Conservation (phyloP, 2,113 vertebrate genomes). For the Sapayoa aenigma region DNA sequence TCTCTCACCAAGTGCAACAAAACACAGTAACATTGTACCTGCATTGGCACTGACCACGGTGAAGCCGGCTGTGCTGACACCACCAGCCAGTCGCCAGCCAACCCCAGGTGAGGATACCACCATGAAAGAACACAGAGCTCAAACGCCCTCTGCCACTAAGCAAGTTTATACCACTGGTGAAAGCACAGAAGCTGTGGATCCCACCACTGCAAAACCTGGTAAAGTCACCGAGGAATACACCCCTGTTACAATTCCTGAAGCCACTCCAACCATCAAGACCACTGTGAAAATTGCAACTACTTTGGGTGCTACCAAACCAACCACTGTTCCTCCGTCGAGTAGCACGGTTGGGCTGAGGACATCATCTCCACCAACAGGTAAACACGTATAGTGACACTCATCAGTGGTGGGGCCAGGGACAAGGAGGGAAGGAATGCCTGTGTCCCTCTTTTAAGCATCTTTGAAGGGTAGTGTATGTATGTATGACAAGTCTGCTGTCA, state of each 20-base stretch:
- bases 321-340: not conserved
- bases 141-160: not conserved
- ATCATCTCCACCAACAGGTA: conserved; percentile 58
- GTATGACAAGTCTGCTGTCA: not conserved
- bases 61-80: not conserved
- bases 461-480: not conserved
- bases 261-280: conserved; percentile 2
- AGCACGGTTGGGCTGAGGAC: not conserved
- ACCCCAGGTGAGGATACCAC: conserved; percentile 2
- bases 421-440: not conserved
- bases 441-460: not conserved
- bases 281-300: not conserved
- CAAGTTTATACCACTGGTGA: not conserved
- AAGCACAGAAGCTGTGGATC: not conserved
- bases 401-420: not conserved
- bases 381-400: not conserved
- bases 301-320: conserved; percentile 5
- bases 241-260: not conserved
- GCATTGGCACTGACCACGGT: not conserved
- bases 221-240: not conserved
- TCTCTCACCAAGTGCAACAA: not conserved
- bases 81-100: not conserved
- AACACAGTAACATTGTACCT: not conserved
- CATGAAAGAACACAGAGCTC: not conserved
- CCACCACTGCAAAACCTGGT: not conserved